Percentiles rank a stretch among this genome's conserved stretches.
phyloP scores from a whole-genome alignment of 2,113 vertebrate species.

The Zosterops hypoxanthus region DNA sequence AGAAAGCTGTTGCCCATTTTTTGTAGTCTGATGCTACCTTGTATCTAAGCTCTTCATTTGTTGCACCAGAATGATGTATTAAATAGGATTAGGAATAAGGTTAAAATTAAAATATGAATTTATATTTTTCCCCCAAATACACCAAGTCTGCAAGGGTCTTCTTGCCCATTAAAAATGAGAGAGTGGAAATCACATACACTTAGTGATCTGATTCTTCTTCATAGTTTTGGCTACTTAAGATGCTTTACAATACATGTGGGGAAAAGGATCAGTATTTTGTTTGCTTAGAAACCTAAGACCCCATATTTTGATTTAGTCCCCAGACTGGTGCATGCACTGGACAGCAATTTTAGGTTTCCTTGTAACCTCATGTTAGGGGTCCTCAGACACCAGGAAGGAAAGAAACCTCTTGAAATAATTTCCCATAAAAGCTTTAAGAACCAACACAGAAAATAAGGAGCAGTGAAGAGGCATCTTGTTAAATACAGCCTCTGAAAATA shows the following conservation, averaged over 20 bases:
- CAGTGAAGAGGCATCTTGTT: not conserved
- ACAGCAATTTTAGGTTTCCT: not conserved
- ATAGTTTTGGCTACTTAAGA: not conserved
- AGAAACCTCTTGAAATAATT: not conserved
- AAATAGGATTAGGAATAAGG: not conserved
- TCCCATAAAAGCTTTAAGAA: not conserved
- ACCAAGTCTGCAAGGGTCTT: not conserved
- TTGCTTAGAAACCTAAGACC: not conserved
- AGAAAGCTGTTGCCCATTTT: not conserved
- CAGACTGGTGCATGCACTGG: not conserved
- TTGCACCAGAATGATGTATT: not conserved
- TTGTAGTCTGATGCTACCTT: not conserved
- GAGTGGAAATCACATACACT: not conserved
- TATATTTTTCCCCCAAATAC: not conserved
- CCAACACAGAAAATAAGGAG: not conserved
- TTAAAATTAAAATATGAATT: not conserved
- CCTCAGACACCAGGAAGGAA: not conserved
- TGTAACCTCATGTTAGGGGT: not conserved
- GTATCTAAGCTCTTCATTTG: not conserved
- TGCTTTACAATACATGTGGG: not conserved
- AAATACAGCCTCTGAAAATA: not conserved
- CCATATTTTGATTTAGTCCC: not conserved
- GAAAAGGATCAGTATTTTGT: not conserved
- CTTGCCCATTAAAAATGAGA: not conserved
- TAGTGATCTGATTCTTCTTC: not conserved